A percentile compares a stretch with the other conserved stretches of the same genome.
Conservation (phyloP, 1,140 invertebrate genomes). For the Tetragnatha versicolor region DNA sequence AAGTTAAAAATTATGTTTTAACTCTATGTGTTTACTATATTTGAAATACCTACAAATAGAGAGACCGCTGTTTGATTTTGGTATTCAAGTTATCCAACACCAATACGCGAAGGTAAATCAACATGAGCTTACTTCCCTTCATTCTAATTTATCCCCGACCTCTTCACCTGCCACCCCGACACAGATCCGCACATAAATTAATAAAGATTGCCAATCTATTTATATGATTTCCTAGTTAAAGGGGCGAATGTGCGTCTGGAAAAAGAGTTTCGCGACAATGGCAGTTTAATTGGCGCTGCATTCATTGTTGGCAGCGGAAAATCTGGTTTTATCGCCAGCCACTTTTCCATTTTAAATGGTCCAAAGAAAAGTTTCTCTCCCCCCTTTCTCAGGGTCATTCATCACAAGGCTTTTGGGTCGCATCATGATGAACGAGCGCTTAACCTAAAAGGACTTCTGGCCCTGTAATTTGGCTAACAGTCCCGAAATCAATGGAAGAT, state of each 20-base stretch:
- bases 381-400: slow-evolving; percentile 30
- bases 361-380: slow-evolving; percentile 23
- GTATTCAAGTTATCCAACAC: too few species aligned
- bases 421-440: slow-evolving; percentile 49
- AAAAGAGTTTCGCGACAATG: slow-evolving; percentile 44
- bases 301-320: slow-evolving; percentile 41
- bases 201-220: slow-evolving; percentile 44
- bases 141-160: neutral
- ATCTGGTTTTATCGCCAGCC: slow-evolving; percentile 48
- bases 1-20: too few species aligned
- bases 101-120: too few species aligned
- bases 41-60: too few species aligned
- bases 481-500: slow-evolving; percentile 37
- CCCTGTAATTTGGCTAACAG: slow-evolving; percentile 54
- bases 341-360: slow-evolving; percentile 46
- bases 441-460: slow-evolving; percentile 52
- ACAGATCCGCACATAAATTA: slow-evolving; percentile 22
- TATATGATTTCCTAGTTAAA: slow-evolving; percentile 51
- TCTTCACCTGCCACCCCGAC: too few species aligned
- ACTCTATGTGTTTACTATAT: too few species aligned
- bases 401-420: slow-evolving; percentile 46
- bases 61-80: too few species aligned
- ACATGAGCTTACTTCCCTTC: neutral
- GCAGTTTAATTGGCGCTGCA: slow-evolving; percentile 41
- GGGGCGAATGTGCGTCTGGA: neutral